Conservation (phyloP, 2,113 vertebrate genomes). For the Myrmecobius fasciatus region DNA sequence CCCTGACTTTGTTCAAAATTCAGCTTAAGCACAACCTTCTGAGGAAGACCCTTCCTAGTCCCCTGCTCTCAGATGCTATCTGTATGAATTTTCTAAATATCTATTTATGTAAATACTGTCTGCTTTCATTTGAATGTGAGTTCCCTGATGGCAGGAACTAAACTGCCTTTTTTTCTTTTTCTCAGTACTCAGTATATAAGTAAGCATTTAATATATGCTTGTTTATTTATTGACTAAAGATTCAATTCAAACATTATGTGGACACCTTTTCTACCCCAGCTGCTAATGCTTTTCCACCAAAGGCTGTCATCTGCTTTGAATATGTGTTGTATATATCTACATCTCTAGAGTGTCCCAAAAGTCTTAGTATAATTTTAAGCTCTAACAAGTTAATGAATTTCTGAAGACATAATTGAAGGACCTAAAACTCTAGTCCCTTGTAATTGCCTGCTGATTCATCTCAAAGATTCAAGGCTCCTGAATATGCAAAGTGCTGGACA, state of each 20-base stretch:
- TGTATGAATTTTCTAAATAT: neutral
- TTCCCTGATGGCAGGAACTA: neutral
- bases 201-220: neutral
- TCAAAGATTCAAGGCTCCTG: neutral
- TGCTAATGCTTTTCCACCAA: neutral
- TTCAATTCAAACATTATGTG: neutral
- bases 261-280: neutral
- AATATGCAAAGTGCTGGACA: neutral
- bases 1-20: neutral
- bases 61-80: neutral
- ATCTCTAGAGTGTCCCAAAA: neutral
- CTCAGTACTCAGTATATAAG: neutral
- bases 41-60: neutral
- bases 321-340: neutral
- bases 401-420: neutral
- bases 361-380: neutral
- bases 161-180: neutral
- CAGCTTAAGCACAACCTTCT: neutral
- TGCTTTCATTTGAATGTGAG: neutral
- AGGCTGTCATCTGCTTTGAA: neutral
- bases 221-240: neutral
- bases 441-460: neutral
- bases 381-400: neutral
- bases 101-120: neutral
- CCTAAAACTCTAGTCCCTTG: neutral